Evolutionary conservation across 2,797 vertebrate species (phyloP).

Genomic region (Sciurus vulgaris): DNA sequence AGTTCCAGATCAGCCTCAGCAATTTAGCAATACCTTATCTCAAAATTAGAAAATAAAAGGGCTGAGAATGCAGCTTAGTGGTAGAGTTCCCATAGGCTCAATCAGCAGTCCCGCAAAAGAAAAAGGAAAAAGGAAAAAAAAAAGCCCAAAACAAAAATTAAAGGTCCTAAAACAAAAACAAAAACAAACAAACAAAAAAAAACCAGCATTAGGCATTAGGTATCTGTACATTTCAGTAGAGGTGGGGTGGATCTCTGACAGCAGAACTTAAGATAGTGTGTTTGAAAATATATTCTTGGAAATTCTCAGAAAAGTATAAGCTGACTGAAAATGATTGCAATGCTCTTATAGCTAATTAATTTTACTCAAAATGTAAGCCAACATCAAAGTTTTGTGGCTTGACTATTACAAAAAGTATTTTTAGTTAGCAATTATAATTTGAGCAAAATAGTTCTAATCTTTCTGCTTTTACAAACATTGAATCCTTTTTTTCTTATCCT

Average conservation of each 20-base stretch:
- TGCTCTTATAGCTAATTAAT: not conserved
- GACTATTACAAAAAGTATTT: not conserved
- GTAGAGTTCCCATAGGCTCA: not conserved
- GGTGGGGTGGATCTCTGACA: not conserved
- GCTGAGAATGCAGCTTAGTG: no score
- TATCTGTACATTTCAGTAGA: not conserved
- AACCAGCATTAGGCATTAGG: not conserved
- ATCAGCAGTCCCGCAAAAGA: not conserved
- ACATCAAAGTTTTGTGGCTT: not conserved
- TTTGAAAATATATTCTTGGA: not conserved
- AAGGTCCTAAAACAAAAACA: not conserved
- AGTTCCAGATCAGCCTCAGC: no score
- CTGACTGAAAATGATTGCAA: not conserved
- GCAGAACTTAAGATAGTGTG: not conserved
- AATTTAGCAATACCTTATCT: no score
- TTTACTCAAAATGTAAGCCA: slow-evolving; percentile 2
- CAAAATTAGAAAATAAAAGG: no score
- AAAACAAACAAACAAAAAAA: not conserved
- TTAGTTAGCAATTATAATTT: not conserved
- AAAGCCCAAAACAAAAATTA: no score
- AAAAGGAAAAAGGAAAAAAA: not conserved
- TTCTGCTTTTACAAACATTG: not conserved
- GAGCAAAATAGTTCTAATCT: not conserved
- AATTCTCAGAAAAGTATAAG: slow-evolving; percentile 1
- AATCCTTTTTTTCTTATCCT: not conserved